These are phyloP conservation scores for Drosophila littoralis DNA, from an alignment of 1,140 invertebrate genomes.

Conservation along the genomic window DNA sequence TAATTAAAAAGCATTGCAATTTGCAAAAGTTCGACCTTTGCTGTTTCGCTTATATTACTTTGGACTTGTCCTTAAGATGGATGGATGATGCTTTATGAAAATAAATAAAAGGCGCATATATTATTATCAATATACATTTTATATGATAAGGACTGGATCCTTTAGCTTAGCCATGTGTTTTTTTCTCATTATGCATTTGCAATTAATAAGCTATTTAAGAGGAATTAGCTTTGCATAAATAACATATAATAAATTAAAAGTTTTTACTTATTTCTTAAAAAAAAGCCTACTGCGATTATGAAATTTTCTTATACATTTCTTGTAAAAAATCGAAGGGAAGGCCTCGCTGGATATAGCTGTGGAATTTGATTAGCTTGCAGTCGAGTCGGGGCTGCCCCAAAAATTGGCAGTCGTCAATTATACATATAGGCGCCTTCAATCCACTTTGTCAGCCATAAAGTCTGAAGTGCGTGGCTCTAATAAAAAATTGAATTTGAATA, in stretches of 20 bases:
- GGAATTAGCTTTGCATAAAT: too few relatives aligned
- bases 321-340: neutral
- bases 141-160: neutral
- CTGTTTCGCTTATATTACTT: conserved; percentile 13
- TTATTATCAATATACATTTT: too few relatives aligned
- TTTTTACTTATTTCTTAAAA: too few relatives aligned
- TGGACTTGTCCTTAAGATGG: conserved; percentile 3
- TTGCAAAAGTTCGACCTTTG: neutral
- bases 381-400: neutral
- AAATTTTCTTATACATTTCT: neutral
- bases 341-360: neutral
- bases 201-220: conserved; percentile 43
- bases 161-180: conserved; percentile 3
- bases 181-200: conserved; percentile 24
- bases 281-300: too few relatives aligned
- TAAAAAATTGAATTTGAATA: conserved; percentile 83
- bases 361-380: neutral
- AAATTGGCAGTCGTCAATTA: conserved; percentile 30
- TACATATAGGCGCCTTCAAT: conserved; percentile 65
- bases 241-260: neutral
- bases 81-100: too few relatives aligned
- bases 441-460: conserved; percentile 79
- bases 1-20: conserved; percentile 43
- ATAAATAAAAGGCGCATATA: too few relatives aligned
- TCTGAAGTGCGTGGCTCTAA: conserved; percentile 75